Percentiles rank a stretch among this genome's conserved stretches.
These are phyloP conservation scores for Pelobates cultripes DNA, from an alignment of 2,797 vertebrate genomes.

Conservation along the genomic window DNA sequence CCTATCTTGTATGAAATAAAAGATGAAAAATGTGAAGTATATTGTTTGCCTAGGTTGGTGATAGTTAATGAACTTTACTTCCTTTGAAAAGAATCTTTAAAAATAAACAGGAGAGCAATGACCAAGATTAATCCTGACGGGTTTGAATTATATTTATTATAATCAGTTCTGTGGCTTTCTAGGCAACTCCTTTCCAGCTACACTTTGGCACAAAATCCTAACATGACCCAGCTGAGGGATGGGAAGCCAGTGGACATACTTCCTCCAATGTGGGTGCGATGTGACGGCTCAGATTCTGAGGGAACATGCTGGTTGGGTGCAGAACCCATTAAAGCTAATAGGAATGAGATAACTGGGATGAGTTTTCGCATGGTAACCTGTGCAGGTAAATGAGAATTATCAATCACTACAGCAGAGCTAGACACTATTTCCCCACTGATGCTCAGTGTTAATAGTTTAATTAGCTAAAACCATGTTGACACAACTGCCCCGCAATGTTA, in stretches of 20 bases:
- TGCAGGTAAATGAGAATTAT: conserved; percentile 73
- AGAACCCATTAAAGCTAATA: conserved; percentile 74
- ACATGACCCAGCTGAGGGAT: conserved; percentile 67
- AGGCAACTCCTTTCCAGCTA: conserved; percentile 92
- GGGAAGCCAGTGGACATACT: conserved; percentile 59
- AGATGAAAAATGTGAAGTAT: no score
- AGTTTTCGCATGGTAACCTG: conserved; percentile 80
- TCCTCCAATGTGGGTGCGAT: conserved; percentile 87
- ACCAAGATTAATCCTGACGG: no score
- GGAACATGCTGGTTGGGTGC: conserved; percentile 87
- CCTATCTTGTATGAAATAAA: no score
- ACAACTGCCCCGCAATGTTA: no score
- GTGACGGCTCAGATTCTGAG: conserved; percentile 84
- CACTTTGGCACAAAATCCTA: conserved; percentile 84
- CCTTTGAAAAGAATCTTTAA: no score
- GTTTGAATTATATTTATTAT: not conserved
- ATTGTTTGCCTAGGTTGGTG: no score
- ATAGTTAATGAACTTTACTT: no score
- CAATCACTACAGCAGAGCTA: no score
- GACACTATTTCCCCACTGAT: no score
- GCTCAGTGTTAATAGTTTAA: no score
- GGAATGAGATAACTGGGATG: conserved; percentile 74
- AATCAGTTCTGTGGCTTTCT: conserved; percentile 24
- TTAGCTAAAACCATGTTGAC: no score
- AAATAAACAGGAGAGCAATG: no score